Percentiles rank a stretch among this genome's conserved stretches.
These are phyloP conservation scores for Chymomyza costata DNA, from an alignment of 1,140 invertebrate species.

Conservation along the genomic window DNA sequence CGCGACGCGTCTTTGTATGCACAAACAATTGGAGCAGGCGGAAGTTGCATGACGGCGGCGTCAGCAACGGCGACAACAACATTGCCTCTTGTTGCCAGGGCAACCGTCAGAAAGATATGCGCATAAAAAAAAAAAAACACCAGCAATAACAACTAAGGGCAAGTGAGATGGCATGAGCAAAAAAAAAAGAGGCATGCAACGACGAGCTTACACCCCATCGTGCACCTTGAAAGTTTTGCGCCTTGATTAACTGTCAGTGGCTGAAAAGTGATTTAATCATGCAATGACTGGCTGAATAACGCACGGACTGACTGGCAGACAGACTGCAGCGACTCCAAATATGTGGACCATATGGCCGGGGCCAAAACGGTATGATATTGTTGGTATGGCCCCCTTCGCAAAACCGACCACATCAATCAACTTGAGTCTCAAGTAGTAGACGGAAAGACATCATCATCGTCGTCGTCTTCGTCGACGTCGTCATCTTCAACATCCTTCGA, in stretches of 20 bases:
- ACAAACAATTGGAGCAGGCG: conserved; percentile 72
- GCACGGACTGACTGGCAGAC: conserved; percentile 6
- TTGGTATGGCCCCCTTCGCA: background rate
- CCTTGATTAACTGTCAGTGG: conserved; percentile 71
- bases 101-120: conserved; percentile 13
- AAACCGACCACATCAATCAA: conserved; percentile 68
- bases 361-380: conserved; percentile 3
- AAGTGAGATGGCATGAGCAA: too few relatives aligned
- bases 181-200: background rate
- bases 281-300: conserved; percentile 15
- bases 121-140: background rate
- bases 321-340: conserved; percentile 17
- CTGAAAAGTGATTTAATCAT: conserved; percentile 73
- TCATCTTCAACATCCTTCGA: background rate
- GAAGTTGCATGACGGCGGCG: conserved; percentile 59
- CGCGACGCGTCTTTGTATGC: conserved; percentile 64
- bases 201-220: conserved; percentile 16
- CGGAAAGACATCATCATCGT: background rate
- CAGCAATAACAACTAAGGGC: conserved; percentile 11
- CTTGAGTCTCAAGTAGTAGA: conserved; percentile 46
- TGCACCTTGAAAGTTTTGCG: conserved; percentile 61
- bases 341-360: conserved; percentile 29
- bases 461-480: background rate
- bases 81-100: conserved; percentile 26
- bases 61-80: conserved; percentile 10